A percentile compares a stretch with the other conserved stretches of the same genome.
These are phyloP conservation scores for Pygoscelis adeliae DNA, from an alignment of 2,113 vertebrate genomes.

Conservation along the genomic window DNA sequence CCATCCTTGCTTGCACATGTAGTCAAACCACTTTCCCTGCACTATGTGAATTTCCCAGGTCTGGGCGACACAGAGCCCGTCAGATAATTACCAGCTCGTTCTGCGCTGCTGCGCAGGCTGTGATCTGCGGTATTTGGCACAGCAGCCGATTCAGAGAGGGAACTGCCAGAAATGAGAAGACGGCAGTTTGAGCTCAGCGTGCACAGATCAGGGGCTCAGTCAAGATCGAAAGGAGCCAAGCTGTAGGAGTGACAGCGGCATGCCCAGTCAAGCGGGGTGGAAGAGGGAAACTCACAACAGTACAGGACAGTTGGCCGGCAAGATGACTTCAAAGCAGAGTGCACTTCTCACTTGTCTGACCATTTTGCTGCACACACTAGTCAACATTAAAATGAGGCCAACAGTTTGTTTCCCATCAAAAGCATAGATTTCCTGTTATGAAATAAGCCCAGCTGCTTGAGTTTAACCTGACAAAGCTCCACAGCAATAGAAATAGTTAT, in stretches of 20 bases:
- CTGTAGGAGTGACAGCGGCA: accelerated
- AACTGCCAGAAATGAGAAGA: neutral
- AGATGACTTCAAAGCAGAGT: neutral
- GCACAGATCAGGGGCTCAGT: neutral
- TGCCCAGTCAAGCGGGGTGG: neutral
- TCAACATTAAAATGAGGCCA: neutral
- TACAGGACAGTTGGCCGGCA: neutral
- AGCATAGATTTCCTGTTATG: neutral
- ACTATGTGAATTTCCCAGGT: neutral
- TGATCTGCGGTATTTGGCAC: neutral
- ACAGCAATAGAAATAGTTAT: neutral
- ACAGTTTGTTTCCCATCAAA: neutral
- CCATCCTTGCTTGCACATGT: neutral
- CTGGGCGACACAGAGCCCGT: neutral
- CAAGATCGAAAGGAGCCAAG: neutral
- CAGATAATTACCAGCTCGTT: neutral
- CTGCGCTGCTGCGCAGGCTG: accelerated
- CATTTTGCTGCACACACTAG: neutral
- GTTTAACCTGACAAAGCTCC: neutral
- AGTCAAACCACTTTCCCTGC: neutral
- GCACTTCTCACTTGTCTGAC: neutral
- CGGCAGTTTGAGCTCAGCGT: neutral
- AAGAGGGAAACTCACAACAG: neutral
- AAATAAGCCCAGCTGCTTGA: neutral
- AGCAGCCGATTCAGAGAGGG: neutral